A percentile compares a stretch with the other conserved stretches of the same genome.
Conservation (phyloP, 2,888 invertebrate species). For the Sussaba pulchella region DNA sequence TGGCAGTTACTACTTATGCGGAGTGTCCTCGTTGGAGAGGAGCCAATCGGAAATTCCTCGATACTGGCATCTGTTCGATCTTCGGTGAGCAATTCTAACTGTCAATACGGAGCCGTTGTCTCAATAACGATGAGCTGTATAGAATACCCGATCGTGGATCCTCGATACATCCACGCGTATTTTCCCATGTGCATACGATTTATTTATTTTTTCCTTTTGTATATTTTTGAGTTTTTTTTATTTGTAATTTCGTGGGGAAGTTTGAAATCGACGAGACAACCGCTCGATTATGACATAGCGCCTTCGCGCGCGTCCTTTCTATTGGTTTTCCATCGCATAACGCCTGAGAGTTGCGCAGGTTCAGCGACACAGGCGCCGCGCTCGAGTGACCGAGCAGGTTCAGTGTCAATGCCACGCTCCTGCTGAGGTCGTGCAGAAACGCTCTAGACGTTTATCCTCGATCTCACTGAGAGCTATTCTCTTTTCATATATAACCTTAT, state of each 20-base stretch:
- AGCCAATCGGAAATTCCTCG: slow-evolving; percentile 69
- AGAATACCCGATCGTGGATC: too few species aligned
- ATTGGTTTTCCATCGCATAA: slow-evolving; percentile 68
- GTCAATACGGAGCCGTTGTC: slow-evolving; percentile 56
- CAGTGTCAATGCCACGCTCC: slow-evolving; percentile 71
- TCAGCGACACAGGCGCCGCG: slow-evolving; percentile 56
- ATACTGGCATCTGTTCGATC: slow-evolving; percentile 63
- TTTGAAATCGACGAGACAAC: slow-evolving; percentile 55
- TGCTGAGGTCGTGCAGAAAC: slow-evolving; percentile 39
- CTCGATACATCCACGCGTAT: background rate
- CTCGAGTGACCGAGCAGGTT: slow-evolving; percentile 61
- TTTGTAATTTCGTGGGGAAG: slow-evolving; percentile 53
- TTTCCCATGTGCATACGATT: slow-evolving; percentile 16
- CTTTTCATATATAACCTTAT: background rate
- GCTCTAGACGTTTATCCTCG: slow-evolving; percentile 35
- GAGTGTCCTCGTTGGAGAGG: slow-evolving; percentile 67
- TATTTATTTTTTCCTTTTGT: slow-evolving; percentile 6
- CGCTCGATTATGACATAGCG: slow-evolving; percentile 41
- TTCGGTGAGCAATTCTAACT: slow-evolving; percentile 50
- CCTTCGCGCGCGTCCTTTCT: slow-evolving; percentile 4
- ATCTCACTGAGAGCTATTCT: background rate
- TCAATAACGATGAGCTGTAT: slow-evolving; percentile 27
- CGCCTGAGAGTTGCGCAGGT: slow-evolving; percentile 57
- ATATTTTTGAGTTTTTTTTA: slow-evolving; percentile 39
- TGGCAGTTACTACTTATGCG: slow-evolving; percentile 65